Base-by-base conservation (phyloP, 1,140 invertebrate genomes). In the Odontomachus brunneus region DNA sequence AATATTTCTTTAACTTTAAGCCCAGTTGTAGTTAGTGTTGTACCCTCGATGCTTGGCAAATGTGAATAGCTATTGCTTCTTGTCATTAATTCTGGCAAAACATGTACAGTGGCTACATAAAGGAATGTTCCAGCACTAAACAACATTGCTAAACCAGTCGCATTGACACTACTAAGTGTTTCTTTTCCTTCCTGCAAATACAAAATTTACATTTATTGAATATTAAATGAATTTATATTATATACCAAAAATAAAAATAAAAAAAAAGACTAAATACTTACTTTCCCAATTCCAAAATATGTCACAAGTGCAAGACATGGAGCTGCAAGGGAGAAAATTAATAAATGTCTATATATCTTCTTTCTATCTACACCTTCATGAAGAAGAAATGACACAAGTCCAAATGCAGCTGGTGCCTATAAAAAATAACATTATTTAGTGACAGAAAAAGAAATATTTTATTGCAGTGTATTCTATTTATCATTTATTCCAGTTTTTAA, bases 101-200 rank as follows among this genome's bases (percentile, higher is more conserved):
- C 98, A 94, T 99, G 99, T 1, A 99, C 99, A 1, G 99, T 99
- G 0, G 99, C 98, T 7, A 99, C 99, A 92, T 99, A 99, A 9
- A 99, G 95, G 94, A 99, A 99, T 60, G 99, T 99, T 1, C 99
- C 99, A 1, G 98, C 99, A 84, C 98, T 99, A 93, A 99, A 99
- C 22, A 99, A 94, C 98, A 99, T 99, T 17, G 99, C 98, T 57
- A 99, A 96, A 59, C 98, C 98, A 92, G 97, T 99, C 2, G 98
- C 98, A 94, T 99, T 98, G 12, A 98, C 95, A 33, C 97, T 97
- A 86, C 96, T 97, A 1, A 99, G 89, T 1, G 94, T 95, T 92
- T 96, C 95, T 92, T 96, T 96, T n/a, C 95, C 95, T 90, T 96
- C 95, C 95, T 96, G 90, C 73, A 93, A 86, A 87, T 78, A 81